A percentile compares a stretch with the other conserved stretches of the same genome.
These are phyloP conservation scores for Xiphorhynchus elegans DNA, from an alignment of 2,113 vertebrate species.

Conservation along the genomic window DNA sequence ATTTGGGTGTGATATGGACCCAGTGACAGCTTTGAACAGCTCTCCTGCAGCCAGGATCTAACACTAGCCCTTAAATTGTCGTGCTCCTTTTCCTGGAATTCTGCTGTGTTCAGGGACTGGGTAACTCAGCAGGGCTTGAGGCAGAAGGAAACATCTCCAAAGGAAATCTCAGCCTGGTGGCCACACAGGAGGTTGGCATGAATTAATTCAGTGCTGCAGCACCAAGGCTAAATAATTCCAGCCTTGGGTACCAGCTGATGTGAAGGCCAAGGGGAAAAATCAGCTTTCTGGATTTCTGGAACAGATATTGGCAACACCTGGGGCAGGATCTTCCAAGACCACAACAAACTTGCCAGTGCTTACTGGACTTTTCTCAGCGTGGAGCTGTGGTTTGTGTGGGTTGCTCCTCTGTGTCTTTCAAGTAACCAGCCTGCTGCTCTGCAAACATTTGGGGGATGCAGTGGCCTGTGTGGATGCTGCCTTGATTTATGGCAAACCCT, in stretches of 20 bases:
- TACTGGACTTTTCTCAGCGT: conserved; percentile 7
- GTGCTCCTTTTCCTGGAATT: background rate
- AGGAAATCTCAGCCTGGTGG: background rate
- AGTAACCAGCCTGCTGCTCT: background rate
- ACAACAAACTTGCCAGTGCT: conserved; percentile 18
- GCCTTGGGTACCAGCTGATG: background rate
- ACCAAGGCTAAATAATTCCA: conserved; percentile 7
- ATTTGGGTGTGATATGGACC: background rate
- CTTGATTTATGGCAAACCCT: conserved; percentile 29
- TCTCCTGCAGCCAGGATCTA: background rate
- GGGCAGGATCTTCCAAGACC: conserved; percentile 23
- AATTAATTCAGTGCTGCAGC: background rate
- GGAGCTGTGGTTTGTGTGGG: conserved; percentile 32
- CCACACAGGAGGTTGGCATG: background rate
- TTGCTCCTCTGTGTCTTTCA: conserved; percentile 22
- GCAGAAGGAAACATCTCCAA: background rate
- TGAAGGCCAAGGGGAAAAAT: background rate
- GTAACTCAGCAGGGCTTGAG: background rate
- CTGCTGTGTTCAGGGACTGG: background rate
- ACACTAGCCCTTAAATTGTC: background rate
- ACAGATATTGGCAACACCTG: conserved; percentile 29
- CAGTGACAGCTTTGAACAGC: background rate
- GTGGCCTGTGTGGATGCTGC: background rate
- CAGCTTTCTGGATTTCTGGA: background rate
- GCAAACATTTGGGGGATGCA: conserved; percentile 6